phyloP scores from a whole-genome alignment of 2,113 vertebrate species.

The Corapipo altera region DNA sequence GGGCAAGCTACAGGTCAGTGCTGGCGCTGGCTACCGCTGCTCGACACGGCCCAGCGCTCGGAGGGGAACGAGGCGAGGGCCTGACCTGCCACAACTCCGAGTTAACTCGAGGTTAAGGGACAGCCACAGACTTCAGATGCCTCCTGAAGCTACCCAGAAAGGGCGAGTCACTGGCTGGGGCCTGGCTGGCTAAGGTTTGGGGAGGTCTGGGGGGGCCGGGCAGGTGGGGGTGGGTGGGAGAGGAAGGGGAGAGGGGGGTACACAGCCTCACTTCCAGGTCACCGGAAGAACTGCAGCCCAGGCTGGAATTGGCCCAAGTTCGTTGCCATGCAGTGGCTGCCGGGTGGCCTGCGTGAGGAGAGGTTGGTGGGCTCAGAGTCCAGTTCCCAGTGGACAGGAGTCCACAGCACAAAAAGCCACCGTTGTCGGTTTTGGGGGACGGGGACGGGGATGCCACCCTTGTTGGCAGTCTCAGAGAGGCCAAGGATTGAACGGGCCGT shows the following conservation, averaged over 20 bases:
- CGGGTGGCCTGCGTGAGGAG: conserved; percentile 78
- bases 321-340: conserved; percentile 74
- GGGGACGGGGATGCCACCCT: conserved; percentile 72
- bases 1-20: conserved; percentile 18
- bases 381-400: conserved; percentile 80
- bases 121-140: conserved; percentile 8
- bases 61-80: not conserved
- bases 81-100: conserved; percentile 25
- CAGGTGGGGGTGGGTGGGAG: conserved; percentile 20
- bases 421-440: conserved; percentile 58
- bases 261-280: conserved; percentile 56
- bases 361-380: conserved; percentile 77
- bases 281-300: conserved; percentile 61
- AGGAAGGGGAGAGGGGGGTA: conserved; percentile 46
- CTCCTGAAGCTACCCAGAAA: conserved; percentile 50
- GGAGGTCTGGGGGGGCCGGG: conserved; percentile 45
- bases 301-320: conserved; percentile 60
- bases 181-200: conserved; percentile 60
- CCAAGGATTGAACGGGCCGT: conserved; percentile 83
- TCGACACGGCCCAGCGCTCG: not conserved
- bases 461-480: conserved; percentile 84
- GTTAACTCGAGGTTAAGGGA: not conserved
- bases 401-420: conserved; percentile 80
- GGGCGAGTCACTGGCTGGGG: conserved; percentile 18
- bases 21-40: conserved; percentile 33